Conservation (phyloP, 2,113 vertebrate species). For the Mormyrus iriodes region DNA sequence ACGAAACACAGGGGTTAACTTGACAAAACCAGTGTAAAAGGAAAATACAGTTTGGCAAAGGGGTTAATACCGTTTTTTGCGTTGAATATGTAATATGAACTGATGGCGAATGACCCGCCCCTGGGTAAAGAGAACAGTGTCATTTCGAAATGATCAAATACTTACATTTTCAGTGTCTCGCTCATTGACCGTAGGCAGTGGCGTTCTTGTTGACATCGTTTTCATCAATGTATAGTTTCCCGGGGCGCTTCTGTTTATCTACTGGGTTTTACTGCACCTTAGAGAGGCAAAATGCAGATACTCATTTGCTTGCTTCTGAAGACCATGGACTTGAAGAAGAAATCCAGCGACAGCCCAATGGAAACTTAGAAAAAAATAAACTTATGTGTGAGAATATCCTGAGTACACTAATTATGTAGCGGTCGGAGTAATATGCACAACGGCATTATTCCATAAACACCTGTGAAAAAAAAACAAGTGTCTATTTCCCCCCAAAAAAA, state of each 20-base stretch:
- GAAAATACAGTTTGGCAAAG: not conserved
- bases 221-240: slow-evolving; percentile 6
- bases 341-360: slow-evolving; percentile 45
- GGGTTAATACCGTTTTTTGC: not conserved
- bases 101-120: not conserved
- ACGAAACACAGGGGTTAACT: not conserved
- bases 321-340: slow-evolving; percentile 36
- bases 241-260: not conserved
- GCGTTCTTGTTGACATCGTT: slow-evolving; percentile 89
- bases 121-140: not conserved
- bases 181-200: slow-evolving; percentile 88
- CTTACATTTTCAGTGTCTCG: slow-evolving; percentile 90
- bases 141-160: slow-evolving; percentile 34
- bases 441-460: slow-evolving; percentile 5
- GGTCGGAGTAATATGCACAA: not conserved
- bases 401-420: slow-evolving; percentile 7
- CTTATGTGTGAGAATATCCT: not conserved
- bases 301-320: slow-evolving; percentile 9
- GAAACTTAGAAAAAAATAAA: slow-evolving; percentile 20
- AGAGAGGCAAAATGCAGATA: slow-evolving; percentile 5
- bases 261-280: slow-evolving; percentile 18
- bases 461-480: not conserved
- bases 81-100: not conserved
- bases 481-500: not conserved
- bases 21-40: not conserved